Base-by-base conservation (phyloP, 1,140 invertebrate species). In the Chionoecetes opilio region DNA sequence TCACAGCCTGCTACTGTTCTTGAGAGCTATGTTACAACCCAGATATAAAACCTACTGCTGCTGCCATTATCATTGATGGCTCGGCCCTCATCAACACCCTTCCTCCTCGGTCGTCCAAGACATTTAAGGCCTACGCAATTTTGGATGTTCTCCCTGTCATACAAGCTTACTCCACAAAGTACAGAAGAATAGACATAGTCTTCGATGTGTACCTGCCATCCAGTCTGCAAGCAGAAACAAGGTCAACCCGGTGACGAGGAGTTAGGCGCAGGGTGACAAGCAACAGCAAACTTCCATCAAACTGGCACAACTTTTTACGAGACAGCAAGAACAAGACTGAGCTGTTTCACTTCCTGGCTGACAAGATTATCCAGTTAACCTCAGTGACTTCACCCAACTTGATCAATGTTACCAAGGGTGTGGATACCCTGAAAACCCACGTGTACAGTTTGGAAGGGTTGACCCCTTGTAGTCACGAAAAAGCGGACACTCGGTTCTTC, bases 151-250 rank as follows among this genome's bases (percentile, higher is more conserved):
- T 93, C 2, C 82, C 32, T 21, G 31, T 5, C 14, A 37, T 93
- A n/a, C 3, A 75, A 8, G 37, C 37, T 1, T 63, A 53, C 6
- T 41, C 17, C 38, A 53, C 3, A 2, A 92, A 82, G 75, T 82
- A 92, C 91, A 82, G 32, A 31, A 92, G 31, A 32, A 37, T 21
- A 29, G 11, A 87, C 31, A 53, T 63, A 35, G 93, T 88, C 0
- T 88, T 93, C 29, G 38, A 93, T 88, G 85, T 88, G 5, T 93
- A 93, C 85, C n/a, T 26, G 29, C 0, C 17, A 63, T 87, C 82
- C 0, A 93, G 84, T 88, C 93, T 93, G 0, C 88, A 93, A 34
- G n/a, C 85, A 8, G 31, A 87, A 31, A 63, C 85, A 1, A 89
- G 93, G 32, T 26, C 38, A 63, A 88, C 46, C 9, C 29, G 46